These are phyloP conservation scores for Falcunculus frontatus DNA, from an alignment of 2,113 vertebrate species.

Conservation along the genomic window DNA sequence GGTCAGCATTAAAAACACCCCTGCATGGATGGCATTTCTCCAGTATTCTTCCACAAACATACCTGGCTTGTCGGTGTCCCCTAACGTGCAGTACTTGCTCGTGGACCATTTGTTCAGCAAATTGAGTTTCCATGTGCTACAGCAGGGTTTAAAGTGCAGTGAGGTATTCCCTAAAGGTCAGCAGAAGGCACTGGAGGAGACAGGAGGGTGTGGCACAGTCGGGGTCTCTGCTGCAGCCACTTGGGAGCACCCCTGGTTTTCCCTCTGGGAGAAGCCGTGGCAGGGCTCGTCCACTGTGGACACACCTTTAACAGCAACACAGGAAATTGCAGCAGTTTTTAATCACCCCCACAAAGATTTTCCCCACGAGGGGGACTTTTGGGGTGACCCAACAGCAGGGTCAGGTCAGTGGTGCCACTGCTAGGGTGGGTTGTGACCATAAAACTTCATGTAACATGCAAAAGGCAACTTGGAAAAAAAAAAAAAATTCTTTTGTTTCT, in stretches of 20 bases:
- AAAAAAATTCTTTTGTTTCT: background rate
- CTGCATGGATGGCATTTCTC: background rate
- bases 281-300: background rate
- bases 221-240: background rate
- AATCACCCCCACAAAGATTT: rapidly evolving
- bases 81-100: background rate
- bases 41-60: background rate
- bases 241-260: background rate
- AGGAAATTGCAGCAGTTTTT: background rate
- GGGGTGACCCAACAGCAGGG: background rate
- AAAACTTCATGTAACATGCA: background rate
- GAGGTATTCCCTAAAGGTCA: background rate
- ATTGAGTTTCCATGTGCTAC: background rate
- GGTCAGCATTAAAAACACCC: constrained; percentile 21
- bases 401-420: background rate
- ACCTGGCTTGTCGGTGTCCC: background rate
- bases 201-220: rapidly evolving
- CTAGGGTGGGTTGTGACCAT: background rate
- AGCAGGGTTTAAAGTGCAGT: background rate
- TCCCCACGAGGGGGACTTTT: background rate
- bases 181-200: background rate
- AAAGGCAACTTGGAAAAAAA: background rate
- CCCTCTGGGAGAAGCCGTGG: background rate
- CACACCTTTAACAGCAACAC: background rate
- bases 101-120: background rate